A percentile compares a stretch with the other conserved stretches of the same genome.
Conservation (phyloP, 1,140 invertebrate genomes). For the Gryllus bimaculatus region DNA sequence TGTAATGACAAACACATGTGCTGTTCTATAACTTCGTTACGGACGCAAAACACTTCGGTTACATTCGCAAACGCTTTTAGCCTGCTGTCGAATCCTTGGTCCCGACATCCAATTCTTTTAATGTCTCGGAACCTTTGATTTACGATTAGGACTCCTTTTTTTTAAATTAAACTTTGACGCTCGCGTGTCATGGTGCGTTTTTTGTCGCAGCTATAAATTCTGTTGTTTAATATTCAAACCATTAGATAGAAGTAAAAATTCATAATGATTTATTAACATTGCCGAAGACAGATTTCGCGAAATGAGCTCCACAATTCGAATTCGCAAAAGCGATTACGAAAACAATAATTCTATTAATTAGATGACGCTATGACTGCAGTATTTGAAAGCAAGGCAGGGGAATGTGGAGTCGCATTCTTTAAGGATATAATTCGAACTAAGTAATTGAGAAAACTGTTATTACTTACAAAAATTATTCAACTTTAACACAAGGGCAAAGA, state of each 20-base stretch:
- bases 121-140: slow-evolving; percentile 7
- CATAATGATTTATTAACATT: slow-evolving; percentile 1
- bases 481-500: no score
- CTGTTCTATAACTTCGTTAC: slow-evolving; percentile 15
- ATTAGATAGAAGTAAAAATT: slow-evolving; percentile 2
- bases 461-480: no score
- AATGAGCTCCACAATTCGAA: background rate
- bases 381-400: background rate
- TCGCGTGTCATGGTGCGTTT: background rate
- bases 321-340: background rate
- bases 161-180: slow-evolving; percentile 13
- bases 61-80: slow-evolving; percentile 4
- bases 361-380: background rate
- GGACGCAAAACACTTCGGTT: slow-evolving; percentile 8
- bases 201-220: slow-evolving; percentile 4
- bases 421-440: no score
- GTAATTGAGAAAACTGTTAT: no score
- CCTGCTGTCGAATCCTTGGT: background rate
- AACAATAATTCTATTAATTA: background rate
- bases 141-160: slow-evolving; percentile 6
- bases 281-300: background rate
- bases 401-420: no score
- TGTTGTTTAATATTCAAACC: slow-evolving; percentile 5
- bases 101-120: slow-evolving; percentile 4
- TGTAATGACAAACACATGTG: slow-evolving; percentile 15